Percentiles rank a stretch among this genome's conserved stretches.
Conservation (phyloP, 2,888 invertebrate species). For the Gonocerus acuteangulatus region DNA sequence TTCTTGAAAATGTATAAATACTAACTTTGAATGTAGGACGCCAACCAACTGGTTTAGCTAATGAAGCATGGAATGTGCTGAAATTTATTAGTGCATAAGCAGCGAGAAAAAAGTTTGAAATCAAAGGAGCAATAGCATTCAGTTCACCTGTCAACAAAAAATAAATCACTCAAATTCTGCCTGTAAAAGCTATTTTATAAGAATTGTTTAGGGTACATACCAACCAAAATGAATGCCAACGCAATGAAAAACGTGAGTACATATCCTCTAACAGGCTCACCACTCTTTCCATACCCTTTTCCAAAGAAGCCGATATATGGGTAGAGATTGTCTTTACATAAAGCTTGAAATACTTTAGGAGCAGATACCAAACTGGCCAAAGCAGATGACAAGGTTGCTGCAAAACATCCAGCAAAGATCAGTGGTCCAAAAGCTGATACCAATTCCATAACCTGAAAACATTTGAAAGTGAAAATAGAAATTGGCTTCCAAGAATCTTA, state of each 20-base stretch:
- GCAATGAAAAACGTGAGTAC: slow-evolving; percentile 87
- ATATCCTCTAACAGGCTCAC: slow-evolving; percentile 83
- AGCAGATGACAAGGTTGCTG: slow-evolving; percentile 93
- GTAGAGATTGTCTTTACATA: slow-evolving; percentile 90
- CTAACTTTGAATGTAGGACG: slow-evolving; percentile 71
- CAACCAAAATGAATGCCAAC: slow-evolving; percentile 74
- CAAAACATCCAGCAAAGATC: slow-evolving; percentile 94
- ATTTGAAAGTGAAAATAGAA: too few species aligned
- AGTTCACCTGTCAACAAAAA: slow-evolving; percentile 60
- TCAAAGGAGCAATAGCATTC: slow-evolving; percentile 82
- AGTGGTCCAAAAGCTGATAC: slow-evolving; percentile 82
- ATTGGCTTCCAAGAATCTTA: too few species aligned
- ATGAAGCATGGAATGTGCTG: slow-evolving; percentile 87
- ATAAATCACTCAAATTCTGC: background rate
- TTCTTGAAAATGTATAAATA: too few species aligned
- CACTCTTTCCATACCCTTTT: slow-evolving; percentile 71
- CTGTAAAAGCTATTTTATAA: background rate
- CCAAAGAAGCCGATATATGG: slow-evolving; percentile 69
- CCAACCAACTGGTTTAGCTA: slow-evolving; percentile 83
- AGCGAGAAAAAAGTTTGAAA: slow-evolving; percentile 89
- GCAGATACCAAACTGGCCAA: slow-evolving; percentile 92
- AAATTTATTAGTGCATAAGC: slow-evolving; percentile 91
- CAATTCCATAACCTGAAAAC: slow-evolving; percentile 65
- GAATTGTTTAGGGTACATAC: slow-evolving; percentile 48
- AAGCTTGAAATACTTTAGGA: slow-evolving; percentile 87